Conservation (phyloP, 1,140 invertebrate species). For the Delia radicum region DNA sequence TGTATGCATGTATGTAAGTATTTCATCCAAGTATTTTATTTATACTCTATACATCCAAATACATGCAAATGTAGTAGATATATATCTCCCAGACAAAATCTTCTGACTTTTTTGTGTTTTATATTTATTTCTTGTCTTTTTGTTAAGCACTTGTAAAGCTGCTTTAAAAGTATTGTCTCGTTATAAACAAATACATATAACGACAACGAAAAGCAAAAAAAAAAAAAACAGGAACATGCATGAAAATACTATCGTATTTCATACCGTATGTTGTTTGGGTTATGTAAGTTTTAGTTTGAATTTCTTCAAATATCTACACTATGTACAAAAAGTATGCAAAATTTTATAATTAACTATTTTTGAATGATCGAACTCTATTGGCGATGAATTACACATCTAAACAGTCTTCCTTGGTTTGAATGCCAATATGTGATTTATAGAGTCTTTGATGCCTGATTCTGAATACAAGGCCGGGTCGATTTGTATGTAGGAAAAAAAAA, state of each 20-base stretch:
- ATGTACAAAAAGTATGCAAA: neutral
- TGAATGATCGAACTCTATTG: too few relatives aligned
- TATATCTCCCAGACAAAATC: neutral
- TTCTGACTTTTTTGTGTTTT: neutral
- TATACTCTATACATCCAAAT: neutral
- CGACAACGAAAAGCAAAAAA: neutral
- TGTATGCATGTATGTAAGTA: neutral
- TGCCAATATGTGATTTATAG: too few relatives aligned
- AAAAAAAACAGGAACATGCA: neutral
- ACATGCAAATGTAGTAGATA: too few relatives aligned
- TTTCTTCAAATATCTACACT: neutral
- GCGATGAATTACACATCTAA: too few relatives aligned
- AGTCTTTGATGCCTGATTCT: too few relatives aligned
- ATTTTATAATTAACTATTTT: neutral
- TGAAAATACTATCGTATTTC: neutral
- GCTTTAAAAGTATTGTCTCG: conserved; percentile 10
- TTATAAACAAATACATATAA: neutral
- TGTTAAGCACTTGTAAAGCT: conserved; percentile 15
- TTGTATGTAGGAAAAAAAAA: too few relatives aligned
- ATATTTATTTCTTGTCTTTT: neutral
- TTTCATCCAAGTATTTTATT: neutral
- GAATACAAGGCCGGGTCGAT: too few relatives aligned
- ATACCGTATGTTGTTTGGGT: neutral
- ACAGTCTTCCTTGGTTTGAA: too few relatives aligned
- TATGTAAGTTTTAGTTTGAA: neutral